Percentiles rank a stretch among this genome's conserved stretches.
phyloP scores from a whole-genome alignment of 2,888 invertebrate genomes.

The Noctua janthina region DNA sequence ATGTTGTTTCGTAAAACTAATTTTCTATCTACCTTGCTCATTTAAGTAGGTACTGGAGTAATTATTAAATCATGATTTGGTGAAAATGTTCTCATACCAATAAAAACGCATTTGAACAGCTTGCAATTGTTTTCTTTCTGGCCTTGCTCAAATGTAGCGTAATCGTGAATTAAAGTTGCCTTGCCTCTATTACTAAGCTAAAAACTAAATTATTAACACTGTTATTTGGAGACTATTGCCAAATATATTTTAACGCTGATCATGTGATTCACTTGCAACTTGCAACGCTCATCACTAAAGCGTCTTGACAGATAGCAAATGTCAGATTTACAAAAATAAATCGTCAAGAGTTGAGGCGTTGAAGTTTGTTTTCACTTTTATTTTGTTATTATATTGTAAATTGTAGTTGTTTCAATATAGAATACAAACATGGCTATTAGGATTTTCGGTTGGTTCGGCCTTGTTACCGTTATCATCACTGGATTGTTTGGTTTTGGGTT shows the following conservation, averaged over 20 bases:
- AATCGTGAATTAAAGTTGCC: neutral
- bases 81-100: neutral
- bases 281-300: slow-evolving; percentile 34
- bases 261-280: neutral
- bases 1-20: neutral
- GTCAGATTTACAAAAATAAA: slow-evolving; percentile 66
- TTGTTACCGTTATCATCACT: slow-evolving; percentile 83
- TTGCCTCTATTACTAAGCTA: neutral
- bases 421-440: slow-evolving; percentile 76
- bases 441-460: slow-evolving; percentile 83
- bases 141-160: neutral
- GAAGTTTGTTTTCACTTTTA: slow-evolving; percentile 70
- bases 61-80: neutral
- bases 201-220: neutral
- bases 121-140: neutral
- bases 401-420: slow-evolving; percentile 63
- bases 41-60: neutral
- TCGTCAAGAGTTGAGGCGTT: slow-evolving; percentile 65
- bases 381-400: slow-evolving; percentile 70
- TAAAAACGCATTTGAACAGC: neutral
- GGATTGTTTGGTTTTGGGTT: slow-evolving; percentile 85
- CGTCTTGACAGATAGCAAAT: slow-evolving; percentile 37
- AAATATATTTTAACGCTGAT: neutral
- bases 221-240: neutral
- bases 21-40: neutral